These are phyloP conservation scores for Ganaspis brasiliensis DNA, from an alignment of 2,888 invertebrate genomes.

Conservation along the genomic window DNA sequence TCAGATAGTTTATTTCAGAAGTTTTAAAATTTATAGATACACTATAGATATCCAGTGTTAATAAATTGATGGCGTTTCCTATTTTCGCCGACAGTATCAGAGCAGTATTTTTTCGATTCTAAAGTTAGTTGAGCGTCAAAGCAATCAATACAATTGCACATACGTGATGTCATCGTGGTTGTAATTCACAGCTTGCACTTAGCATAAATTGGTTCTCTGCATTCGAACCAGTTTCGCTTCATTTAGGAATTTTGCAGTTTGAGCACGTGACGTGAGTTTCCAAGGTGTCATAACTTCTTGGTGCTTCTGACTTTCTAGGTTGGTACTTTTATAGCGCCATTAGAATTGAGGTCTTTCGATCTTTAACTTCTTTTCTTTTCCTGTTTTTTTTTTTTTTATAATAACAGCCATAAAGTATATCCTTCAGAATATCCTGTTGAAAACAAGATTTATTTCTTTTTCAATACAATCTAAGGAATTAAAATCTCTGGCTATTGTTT, in stretches of 20 bases:
- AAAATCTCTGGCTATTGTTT: no score
- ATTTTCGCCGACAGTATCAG: no score
- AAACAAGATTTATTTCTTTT: no score
- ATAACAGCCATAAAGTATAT: background rate
- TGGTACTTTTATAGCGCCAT: conserved; percentile 29
- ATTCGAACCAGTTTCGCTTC: conserved; percentile 11
- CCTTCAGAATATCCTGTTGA: background rate
- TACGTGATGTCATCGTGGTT: conserved; percentile 18
- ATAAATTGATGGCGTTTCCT: no score
- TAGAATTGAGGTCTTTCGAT: conserved; percentile 28
- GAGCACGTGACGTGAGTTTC: conserved; percentile 30
- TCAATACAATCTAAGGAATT: no score
- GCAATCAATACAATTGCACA: conserved; percentile 13
- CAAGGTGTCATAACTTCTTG: conserved; percentile 19
- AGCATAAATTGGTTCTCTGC: conserved; percentile 24
- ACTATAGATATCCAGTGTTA: no score
- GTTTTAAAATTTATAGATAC: no score
- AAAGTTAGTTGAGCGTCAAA: background rate
- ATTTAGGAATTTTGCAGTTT: conserved; percentile 26
- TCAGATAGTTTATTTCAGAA: no score
- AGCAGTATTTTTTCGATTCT: background rate
- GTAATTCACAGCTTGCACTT: conserved; percentile 21
- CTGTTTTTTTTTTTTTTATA: background rate
- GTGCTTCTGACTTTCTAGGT: conserved; percentile 25
- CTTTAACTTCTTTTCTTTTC: conserved; percentile 6